phyloP scores from a whole-genome alignment of 1,140 invertebrate genomes.

The Hirudo medicinalis region DNA sequence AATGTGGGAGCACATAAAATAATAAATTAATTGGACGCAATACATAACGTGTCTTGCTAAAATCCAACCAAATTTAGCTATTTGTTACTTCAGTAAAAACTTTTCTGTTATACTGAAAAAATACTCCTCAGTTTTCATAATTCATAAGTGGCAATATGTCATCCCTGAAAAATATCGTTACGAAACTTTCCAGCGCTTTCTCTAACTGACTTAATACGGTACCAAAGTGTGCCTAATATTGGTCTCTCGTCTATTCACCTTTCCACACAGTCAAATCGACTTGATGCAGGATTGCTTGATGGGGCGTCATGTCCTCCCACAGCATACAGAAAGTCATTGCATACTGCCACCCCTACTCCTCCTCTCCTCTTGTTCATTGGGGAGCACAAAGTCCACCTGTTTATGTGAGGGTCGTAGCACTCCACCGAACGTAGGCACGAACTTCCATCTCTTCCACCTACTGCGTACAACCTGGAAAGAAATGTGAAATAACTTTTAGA shows the following conservation, averaged over 20 bases:
- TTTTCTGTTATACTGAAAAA: too few species aligned
- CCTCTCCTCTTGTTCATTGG: slow-evolving; percentile 59
- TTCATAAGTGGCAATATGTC: too few species aligned
- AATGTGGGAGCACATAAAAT: too few species aligned
- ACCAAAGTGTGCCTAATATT: too few species aligned
- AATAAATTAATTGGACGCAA: too few species aligned
- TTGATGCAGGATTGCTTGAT: slow-evolving; percentile 57
- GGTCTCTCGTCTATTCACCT: slow-evolving; percentile 27
- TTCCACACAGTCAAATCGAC: slow-evolving; percentile 47
- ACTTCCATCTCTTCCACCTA: slow-evolving; percentile 80
- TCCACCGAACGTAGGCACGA: slow-evolving; percentile 67
- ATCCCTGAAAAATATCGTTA: too few species aligned
- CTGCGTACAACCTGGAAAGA: slow-evolving; percentile 62
- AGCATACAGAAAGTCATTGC: slow-evolving; percentile 55
- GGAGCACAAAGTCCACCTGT: slow-evolving; percentile 65
- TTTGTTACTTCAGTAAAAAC: too few species aligned
- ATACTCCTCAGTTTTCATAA: too few species aligned
- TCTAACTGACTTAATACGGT: too few species aligned
- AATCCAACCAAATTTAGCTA: too few species aligned
- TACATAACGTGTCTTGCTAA: too few species aligned
- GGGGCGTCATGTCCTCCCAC: slow-evolving; percentile 41
- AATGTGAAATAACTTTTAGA: background rate
- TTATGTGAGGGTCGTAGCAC: slow-evolving; percentile 71
- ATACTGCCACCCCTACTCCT: slow-evolving; percentile 63
- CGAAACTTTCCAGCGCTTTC: too few species aligned